Evolutionary conservation across 30 jellyfish, hydroid and myxozoan genomes (phyloP).

Genomic region (Phacellophora camtschatica): DNA sequence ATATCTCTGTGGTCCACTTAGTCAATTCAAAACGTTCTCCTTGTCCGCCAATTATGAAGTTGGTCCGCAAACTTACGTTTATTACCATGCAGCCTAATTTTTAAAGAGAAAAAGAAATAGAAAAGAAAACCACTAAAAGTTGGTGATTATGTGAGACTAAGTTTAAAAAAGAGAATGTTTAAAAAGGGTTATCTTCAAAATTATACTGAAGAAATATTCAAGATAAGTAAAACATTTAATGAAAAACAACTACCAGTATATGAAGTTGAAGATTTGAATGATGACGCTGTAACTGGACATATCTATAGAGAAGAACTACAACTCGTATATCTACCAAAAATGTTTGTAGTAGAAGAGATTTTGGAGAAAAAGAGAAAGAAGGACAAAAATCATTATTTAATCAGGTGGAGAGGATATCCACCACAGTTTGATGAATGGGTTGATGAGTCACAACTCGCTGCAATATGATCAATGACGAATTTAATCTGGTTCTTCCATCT

Average conservation of each 20-base stretch:
- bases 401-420: conserved; percentile 29
- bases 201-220: conserved; percentile 50
- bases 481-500: conserved; percentile 30
- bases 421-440: conserved; percentile 36
- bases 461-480: conserved; percentile 22
- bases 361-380: background rate
- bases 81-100: background rate
- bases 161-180: conserved; percentile 27
- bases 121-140: background rate
- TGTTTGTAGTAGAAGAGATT: conserved; percentile 9
- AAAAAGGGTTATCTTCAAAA: conserved; percentile 32
- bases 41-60: background rate
- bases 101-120: background rate
- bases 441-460: background rate
- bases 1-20: background rate
- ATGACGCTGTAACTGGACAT: conserved; percentile 12
- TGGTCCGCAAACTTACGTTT: background rate
- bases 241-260: background rate
- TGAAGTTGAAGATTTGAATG: conserved; percentile 28
- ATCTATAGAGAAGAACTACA: conserved; percentile 52
- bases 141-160: conserved; percentile 43
- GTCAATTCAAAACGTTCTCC: background rate
- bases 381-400: conserved; percentile 19
- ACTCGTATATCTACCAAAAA: conserved; percentile 12
- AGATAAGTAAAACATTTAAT: background rate